A percentile compares a stretch with the other conserved stretches of the same genome.
Evolutionary conservation across 2,888 invertebrate genomes (phyloP).

Genomic region (Iselma pallidipennis): DNA sequence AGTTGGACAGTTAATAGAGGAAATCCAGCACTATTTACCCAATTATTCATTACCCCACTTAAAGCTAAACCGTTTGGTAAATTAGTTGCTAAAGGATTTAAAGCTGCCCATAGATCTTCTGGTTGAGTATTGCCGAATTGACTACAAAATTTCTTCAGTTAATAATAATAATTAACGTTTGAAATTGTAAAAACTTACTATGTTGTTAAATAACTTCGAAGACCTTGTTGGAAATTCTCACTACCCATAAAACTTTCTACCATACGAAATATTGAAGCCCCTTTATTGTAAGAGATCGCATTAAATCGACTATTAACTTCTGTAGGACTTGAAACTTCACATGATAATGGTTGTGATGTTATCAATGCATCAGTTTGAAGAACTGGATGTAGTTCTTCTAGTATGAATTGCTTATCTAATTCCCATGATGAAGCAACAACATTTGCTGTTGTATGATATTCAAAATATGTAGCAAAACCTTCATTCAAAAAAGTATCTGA

Average conservation of each 20-base stretch:
- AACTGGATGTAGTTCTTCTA: slow-evolving; percentile 65
- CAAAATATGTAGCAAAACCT: slow-evolving; percentile 74
- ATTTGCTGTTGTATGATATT: slow-evolving; percentile 67
- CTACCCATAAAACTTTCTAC: slow-evolving; percentile 65
- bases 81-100: slow-evolving; percentile 38
- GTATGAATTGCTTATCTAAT: slow-evolving; percentile 68
- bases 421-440: slow-evolving; percentile 60
- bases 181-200: slow-evolving; percentile 60
- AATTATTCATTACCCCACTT: slow-evolving; percentile 59
- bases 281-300: slow-evolving; percentile 35
- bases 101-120: slow-evolving; percentile 57
- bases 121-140: slow-evolving; percentile 56
- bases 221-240: slow-evolving; percentile 58
- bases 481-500: slow-evolving; percentile 74
- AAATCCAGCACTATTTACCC: slow-evolving; percentile 65
- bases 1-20: slow-evolving; percentile 60
- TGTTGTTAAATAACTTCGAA: slow-evolving; percentile 60
- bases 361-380: slow-evolving; percentile 20
- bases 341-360: slow-evolving; percentile 19
- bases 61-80: slow-evolving; percentile 23
- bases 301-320: slow-evolving; percentile 26
- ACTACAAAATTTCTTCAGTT: slow-evolving; percentile 38
- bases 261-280: slow-evolving; percentile 62
- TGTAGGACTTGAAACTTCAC: slow-evolving; percentile 13
- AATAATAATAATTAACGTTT: too few relatives aligned